Percentiles rank a stretch among this genome's conserved stretches.
Evolutionary conservation across 2,113 vertebrate species (phyloP).

Genomic region (Collichthys lucidus): DNA sequence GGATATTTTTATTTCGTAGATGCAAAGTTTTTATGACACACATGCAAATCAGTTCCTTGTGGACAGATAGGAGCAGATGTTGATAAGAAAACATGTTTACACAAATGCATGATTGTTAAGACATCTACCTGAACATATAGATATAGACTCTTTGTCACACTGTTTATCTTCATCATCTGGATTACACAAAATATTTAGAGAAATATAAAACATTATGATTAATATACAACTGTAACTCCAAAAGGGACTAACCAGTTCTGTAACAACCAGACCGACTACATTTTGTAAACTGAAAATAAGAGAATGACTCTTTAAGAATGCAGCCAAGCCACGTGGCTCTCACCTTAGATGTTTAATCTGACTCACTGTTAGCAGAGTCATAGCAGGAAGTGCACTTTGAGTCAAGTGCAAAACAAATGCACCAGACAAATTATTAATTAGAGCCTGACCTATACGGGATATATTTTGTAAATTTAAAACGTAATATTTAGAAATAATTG

Average conservation of each 20-base stretch:
- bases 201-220: neutral
- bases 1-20: slow-evolving; percentile 4
- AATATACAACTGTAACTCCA: neutral
- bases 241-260: neutral
- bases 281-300: slow-evolving; percentile 7
- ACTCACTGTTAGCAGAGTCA: neutral
- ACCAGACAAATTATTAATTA: neutral
- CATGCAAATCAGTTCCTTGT: neutral
- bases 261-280: slow-evolving; percentile 12
- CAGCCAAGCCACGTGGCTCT: neutral
- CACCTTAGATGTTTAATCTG: slow-evolving; percentile 3
- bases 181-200: neutral
- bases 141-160: neutral
- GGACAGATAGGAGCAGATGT: neutral
- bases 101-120: neutral
- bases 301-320: neutral
- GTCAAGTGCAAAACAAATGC: neutral
- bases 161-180: neutral
- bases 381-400: neutral
- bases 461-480: too few species aligned
- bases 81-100: neutral
- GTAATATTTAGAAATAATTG: too few species aligned
- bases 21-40: neutral
- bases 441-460: too few species aligned
- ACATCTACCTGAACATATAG: neutral